Evolutionary conservation across 2,888 invertebrate species (phyloP), one percentile per base, ranked within the genome.

Genomic region (Clitarchus hookeri): DNA sequence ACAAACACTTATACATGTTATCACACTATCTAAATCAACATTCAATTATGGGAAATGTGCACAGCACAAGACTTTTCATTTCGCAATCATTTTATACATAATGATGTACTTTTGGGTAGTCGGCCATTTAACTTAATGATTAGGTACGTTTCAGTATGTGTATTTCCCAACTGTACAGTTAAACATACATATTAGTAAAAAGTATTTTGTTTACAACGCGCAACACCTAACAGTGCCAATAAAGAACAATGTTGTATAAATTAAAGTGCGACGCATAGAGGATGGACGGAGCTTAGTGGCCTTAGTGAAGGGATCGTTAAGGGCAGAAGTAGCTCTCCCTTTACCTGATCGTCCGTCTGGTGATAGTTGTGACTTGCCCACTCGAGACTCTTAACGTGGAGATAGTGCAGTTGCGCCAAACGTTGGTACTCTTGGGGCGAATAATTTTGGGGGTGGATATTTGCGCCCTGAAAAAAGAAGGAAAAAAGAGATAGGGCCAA

Each of bases 401-500:
- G 82, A 82, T 82, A 82, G 82, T 82, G 82, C 27, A 82, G 82
- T 82, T 82, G 82, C 36, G 82, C 82, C 82, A 82, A 82, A 27
- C 82, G 82, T 82, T 82, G 82, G 44, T 82, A 82, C 36, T 82
- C 82, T 82, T 82, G 82, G 27, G 82, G 82, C 44, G 44, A 36
- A 44, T 82, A 82, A 82, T 82, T 82, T 82, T 82, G 82, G 82
- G 82, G 82, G 44, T 82, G 82, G 82, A 82, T 82, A 82, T 82
- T 82, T 82, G 82, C 82, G 36, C 82, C 82, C 82, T 82, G 82
- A 82, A 82, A 82, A 82, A 82, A 82, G 82, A 82, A 82, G 82
- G 82, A 82, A 82, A 82, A 82, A 44, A 82, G 82, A 82, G 82
- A 82, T 82, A 82, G 82, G 82, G 82, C 27, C 82, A 82, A 65